Percentiles rank a stretch among this genome's conserved stretches.
These are phyloP conservation scores for Microtus montanus DNA, from an alignment of 2,113 vertebrate species.

Conservation along the genomic window DNA sequence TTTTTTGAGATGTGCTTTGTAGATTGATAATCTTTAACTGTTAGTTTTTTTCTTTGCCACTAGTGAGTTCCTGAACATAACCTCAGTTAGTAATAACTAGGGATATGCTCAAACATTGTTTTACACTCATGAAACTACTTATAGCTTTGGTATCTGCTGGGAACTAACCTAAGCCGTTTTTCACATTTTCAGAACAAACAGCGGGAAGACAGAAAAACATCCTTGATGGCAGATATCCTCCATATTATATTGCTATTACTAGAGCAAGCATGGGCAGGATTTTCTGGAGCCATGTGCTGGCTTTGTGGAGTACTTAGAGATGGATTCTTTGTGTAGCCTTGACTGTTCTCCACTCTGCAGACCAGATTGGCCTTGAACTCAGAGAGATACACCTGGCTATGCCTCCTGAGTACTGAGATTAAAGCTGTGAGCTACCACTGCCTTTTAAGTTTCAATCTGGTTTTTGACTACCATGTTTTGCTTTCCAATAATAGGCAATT, in stretches of 20 bases:
- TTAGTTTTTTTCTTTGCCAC: constrained; percentile 36
- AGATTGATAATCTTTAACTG: constrained; percentile 47
- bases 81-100: constrained; percentile 14
- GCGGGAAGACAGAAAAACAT: constrained; percentile 37
- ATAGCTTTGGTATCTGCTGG: constrained; percentile 20
- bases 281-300: not conserved
- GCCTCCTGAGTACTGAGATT: not conserved
- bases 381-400: not conserved
- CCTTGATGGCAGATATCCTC: not conserved
- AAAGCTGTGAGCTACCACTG: not conserved
- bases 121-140: not conserved
- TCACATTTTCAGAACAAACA: constrained; percentile 30
- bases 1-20: constrained; percentile 55
- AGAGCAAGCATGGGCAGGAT: not conserved
- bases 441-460: not conserved
- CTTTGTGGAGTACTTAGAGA: not conserved
- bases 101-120: constrained; percentile 5
- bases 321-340: not conserved
- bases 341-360: not conserved
- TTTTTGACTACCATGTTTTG: not conserved
- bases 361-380: not conserved
- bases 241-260: constrained; percentile 27
- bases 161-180: constrained; percentile 35
- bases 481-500: constrained; percentile 11
- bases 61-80: constrained; percentile 33